Evolutionary conservation across 1,140 invertebrate genomes (phyloP).

Genomic region (Saccostrea cuccullata): DNA sequence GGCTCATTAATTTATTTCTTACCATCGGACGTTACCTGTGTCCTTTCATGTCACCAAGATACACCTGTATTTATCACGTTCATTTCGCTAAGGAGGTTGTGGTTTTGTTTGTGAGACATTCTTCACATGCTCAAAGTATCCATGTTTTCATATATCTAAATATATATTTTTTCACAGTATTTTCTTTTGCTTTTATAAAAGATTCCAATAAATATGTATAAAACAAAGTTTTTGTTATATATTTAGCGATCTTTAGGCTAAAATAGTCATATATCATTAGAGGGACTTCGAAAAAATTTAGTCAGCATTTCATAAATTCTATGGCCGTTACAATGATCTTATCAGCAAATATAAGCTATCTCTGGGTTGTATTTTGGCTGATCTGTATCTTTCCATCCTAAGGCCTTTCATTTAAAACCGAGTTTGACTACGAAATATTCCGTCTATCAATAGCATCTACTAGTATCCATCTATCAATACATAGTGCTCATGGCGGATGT

Average conservation of each 20-base stretch:
- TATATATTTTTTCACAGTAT: slow-evolving; percentile 18
- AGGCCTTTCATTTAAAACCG: too few relatives aligned
- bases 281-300: too few relatives aligned
- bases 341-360: too few relatives aligned
- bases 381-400: too few relatives aligned
- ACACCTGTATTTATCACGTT: background rate
- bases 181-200: slow-evolving; percentile 23
- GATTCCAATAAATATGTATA: slow-evolving; percentile 22
- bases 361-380: too few relatives aligned
- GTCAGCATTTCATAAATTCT: too few relatives aligned
- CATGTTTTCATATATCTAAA: slow-evolving; percentile 30
- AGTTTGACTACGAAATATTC: too few relatives aligned
- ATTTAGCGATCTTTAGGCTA: background rate
- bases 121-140: slow-evolving; percentile 9
- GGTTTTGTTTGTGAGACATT: slow-evolving; percentile 29
- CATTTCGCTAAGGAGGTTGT: slow-evolving; percentile 16
- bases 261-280: too few relatives aligned
- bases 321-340: too few relatives aligned
- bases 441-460: too few relatives aligned
- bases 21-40: background rate
- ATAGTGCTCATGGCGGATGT: too few relatives aligned
- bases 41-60: background rate
- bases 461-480: too few relatives aligned
- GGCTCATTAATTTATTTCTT: slow-evolving; percentile 18
- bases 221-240: background rate